Evolutionary conservation across 2,113 vertebrate genomes (phyloP).

Genomic region (Cyrtonyx montezumae): DNA sequence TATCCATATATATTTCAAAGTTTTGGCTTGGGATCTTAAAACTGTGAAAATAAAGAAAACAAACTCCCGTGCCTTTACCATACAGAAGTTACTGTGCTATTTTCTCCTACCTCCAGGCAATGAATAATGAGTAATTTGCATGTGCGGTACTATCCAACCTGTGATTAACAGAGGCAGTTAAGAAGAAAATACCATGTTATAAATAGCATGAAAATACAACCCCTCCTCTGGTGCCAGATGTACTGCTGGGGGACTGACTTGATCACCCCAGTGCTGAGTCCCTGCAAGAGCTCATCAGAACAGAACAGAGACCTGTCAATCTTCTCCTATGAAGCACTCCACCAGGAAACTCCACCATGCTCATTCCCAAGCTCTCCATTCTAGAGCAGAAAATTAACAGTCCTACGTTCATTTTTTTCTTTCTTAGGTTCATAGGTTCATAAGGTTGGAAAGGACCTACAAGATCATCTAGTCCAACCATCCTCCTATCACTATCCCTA

Average conservation of each 20-base stretch:
- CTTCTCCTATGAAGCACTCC: neutral
- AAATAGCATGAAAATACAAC: neutral
- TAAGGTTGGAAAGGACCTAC: too few relatives aligned
- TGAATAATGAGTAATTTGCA: neutral
- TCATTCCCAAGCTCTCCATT: neutral
- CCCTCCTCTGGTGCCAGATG: neutral
- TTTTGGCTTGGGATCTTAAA: neutral
- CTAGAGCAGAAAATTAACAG: neutral
- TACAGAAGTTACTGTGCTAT: neutral
- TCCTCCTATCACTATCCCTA: too few relatives aligned
- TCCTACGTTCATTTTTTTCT: accelerated
- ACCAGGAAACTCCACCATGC: neutral
- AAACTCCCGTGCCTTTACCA: neutral
- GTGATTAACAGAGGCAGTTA: neutral
- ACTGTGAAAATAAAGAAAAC: neutral
- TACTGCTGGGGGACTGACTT: neutral
- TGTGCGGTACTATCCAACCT: neutral
- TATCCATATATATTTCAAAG: neutral
- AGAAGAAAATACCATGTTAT: neutral
- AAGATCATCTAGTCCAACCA: too few relatives aligned
- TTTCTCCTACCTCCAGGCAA: neutral
- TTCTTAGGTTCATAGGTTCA: too few relatives aligned
- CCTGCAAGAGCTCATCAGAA: neutral
- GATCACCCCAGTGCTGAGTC: neutral
- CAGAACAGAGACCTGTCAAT: neutral